These are phyloP conservation scores for Sebastes kiyomatsui DNA, from an alignment of 2,797 vertebrate species.

Conservation along the genomic window DNA sequence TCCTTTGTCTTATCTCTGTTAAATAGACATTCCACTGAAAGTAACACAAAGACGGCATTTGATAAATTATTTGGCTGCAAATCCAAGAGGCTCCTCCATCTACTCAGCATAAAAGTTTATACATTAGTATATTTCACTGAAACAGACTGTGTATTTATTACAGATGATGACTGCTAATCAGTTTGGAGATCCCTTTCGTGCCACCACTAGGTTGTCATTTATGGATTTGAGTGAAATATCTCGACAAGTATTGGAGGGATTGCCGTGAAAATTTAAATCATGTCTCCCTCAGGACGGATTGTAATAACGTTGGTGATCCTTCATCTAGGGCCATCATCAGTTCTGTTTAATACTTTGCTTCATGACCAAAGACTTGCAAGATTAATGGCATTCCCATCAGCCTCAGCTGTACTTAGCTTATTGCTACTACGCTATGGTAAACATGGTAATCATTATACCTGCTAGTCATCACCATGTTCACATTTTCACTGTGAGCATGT, in stretches of 20 bases:
- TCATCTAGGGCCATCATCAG: background rate
- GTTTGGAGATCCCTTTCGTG: background rate
- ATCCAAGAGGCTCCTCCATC: conserved; percentile 4
- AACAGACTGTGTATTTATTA: background rate
- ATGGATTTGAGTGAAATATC: background rate
- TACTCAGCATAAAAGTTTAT: background rate
- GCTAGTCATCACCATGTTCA: background rate
- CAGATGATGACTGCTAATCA: background rate
- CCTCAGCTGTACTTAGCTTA: background rate
- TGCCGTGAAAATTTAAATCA: background rate
- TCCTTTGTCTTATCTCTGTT: background rate
- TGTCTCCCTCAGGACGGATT: background rate
- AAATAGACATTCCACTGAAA: background rate
- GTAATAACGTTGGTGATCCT: background rate
- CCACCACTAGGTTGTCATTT: background rate
- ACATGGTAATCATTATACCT: background rate
- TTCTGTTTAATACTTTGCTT: background rate
- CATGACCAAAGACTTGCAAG: background rate
- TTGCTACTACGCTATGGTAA: background rate
- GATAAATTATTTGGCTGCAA: background rate
- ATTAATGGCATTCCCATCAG: background rate
- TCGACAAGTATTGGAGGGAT: background rate
- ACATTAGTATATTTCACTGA: background rate
- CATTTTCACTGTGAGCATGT: background rate
- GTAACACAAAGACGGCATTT: background rate